A percentile compares a stretch with the other conserved stretches of the same genome.
Conservation (phyloP, 2,888 invertebrate genomes). For the Geophilus truncorum region DNA sequence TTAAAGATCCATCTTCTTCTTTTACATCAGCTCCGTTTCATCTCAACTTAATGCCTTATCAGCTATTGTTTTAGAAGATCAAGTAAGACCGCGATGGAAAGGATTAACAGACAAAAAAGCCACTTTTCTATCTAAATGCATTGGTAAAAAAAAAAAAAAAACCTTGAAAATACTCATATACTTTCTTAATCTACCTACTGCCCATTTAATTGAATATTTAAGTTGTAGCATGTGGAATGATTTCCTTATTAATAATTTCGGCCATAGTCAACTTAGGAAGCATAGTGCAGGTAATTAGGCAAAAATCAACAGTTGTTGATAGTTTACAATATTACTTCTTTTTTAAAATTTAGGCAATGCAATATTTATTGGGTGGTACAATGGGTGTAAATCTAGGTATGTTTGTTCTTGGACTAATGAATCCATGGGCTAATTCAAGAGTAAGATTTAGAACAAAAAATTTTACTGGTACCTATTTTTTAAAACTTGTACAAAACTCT, state of each 20-base stretch:
- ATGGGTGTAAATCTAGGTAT: neutral
- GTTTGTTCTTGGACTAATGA: neutral
- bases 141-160: too few species aligned
- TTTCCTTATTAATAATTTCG: neutral
- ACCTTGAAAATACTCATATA: too few species aligned
- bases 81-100: conserved; percentile 72
- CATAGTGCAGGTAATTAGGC: neutral
- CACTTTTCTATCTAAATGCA: conserved; percentile 60
- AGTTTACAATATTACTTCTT: neutral
- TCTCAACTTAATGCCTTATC: conserved; percentile 91
- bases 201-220: too few species aligned
- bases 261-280: neutral
- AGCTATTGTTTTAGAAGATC: conserved; percentile 84
- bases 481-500: too few species aligned
- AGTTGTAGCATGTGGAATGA: neutral
- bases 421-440: neutral
- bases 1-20: neutral
- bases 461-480: too few species aligned
- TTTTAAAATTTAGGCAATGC: neutral
- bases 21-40: conserved; percentile 74
- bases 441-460: too few species aligned
- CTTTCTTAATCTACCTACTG: too few species aligned
- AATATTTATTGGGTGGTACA: neutral
- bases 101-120: too few species aligned
- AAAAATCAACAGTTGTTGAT: too few species aligned